Evolutionary conservation across 2,797 vertebrate genomes (phyloP), one percentile per base, ranked within the genome.

Genomic region (Sebastes umbrosus): DNA sequence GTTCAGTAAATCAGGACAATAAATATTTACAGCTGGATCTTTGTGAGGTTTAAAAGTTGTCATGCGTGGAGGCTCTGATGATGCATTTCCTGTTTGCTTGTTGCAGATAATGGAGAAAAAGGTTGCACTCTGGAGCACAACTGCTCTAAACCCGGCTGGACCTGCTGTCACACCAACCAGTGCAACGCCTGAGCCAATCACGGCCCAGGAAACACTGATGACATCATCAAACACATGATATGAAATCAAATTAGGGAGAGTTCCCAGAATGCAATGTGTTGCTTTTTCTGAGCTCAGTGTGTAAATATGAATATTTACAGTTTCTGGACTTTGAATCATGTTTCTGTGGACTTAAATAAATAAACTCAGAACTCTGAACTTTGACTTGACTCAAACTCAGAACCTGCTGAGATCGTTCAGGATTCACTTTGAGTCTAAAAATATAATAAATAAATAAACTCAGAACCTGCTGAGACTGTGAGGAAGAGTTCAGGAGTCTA

Each of bases 51-150:
- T 43, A 13, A 43, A 24, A 5, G 11, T 27, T 7, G 24, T 13
- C 54, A 3, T 25, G 12, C 32, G 9, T 12, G 22, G 54, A 52
- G 8, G 1, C 7, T 46, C 6, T 66, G 29, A 59, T 69, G 13
- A 52, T 59, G 4, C 14, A 1, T 75, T 84, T 68, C 39, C 22
- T 81, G 1, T 75, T 84, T 70, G 39, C 22, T 83, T 31, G n/a
- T 43, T 36, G 10, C 85, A 96, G 95, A 0, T 5, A 79, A 62
- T 1, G 92, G 93, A 29, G 94, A 95, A 13, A 95, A 94, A 81
- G 95, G 95, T 22, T 96, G 95, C 55, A 72, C 80, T 1, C 62
- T 3, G 0, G 24, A 86, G 58, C 36, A 86, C 0, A 36, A 69
- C n/a, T 96, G 95, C 71, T 16, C 79, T 1, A 65, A 9, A 13